A percentile compares a stretch with the other conserved stretches of the same genome.
Evolutionary conservation across 1,140 invertebrate species (phyloP).

Genomic region (Calephelis virginiensis): DNA sequence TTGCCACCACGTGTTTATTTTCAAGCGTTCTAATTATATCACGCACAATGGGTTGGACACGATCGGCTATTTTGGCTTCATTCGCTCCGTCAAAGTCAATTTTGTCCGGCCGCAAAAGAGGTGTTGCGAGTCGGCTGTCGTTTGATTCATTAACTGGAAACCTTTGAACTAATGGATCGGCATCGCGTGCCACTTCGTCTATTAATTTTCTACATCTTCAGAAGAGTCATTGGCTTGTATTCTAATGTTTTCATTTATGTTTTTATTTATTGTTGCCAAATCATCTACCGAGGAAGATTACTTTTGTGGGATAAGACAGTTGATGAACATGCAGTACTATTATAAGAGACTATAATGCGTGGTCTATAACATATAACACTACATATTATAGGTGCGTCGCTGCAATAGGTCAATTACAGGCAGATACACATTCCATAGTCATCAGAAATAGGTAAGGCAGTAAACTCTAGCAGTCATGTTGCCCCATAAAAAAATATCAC

Average conservation of each 20-base stretch:
- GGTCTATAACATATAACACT: too few relatives aligned
- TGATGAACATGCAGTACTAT: too few relatives aligned
- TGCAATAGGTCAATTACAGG: too few relatives aligned
- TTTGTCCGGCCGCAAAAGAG: conserved; percentile 69
- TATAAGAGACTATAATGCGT: too few relatives aligned
- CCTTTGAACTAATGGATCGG: conserved; percentile 68
- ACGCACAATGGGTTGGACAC: conserved; percentile 76
- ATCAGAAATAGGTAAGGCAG: too few relatives aligned
- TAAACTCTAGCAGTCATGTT: too few relatives aligned
- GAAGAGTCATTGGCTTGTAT: conserved; percentile 5
- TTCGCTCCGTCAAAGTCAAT: conserved; percentile 71
- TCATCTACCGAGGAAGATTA: too few relatives aligned
- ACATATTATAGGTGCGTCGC: too few relatives aligned
- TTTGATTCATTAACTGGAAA: conserved; percentile 70
- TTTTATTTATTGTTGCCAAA: too few relatives aligned
- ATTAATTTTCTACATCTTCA: conserved; percentile 48
- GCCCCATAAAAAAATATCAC: too few relatives aligned
- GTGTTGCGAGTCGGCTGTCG: conserved; percentile 68
- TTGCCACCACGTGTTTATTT: conserved; percentile 78
- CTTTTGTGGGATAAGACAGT: too few relatives aligned
- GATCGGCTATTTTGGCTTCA: conserved; percentile 70
- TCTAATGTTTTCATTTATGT: not conserved
- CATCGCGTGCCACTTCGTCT: conserved; percentile 48
- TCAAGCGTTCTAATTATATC: conserved; percentile 72
- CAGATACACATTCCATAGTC: too few relatives aligned